Evolutionary conservation across 1,140 invertebrate species (phyloP), one percentile per base, ranked within the genome.

Genomic region (Sesamia nonagrioides): DNA sequence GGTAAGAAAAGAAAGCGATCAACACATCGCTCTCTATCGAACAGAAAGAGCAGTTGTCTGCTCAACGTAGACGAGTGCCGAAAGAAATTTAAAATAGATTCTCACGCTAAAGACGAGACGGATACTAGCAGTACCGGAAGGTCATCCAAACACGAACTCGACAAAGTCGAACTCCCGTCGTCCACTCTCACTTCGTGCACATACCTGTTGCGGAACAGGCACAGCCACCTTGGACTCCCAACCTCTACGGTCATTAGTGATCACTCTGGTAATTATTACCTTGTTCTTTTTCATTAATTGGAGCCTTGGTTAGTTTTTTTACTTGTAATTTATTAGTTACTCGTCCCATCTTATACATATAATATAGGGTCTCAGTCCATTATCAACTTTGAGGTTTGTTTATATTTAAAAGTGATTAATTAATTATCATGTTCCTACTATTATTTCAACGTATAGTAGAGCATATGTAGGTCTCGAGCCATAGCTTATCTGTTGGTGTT

Each of bases 1-100:
- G 94, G 91, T 17, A 94, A 94, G 69, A 95, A 94, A 83, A 91
- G 93, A 79, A 93, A 94, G 78, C 88, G 93, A 37, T 94, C 93
- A 6, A 78, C 89, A 18, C 91, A 92, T 87, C 90, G 91, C 21
- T 93, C 92, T n/a, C 79, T 93, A 50, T 92, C 93, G 58, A 88
- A 84, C 74, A 91, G 89, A 76, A 92, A 91, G 72, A 94, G 89
- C 74, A 91, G 85, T 81, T 89, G 83, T 73, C 81, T 92, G 60
- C 75, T 92, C 58, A 91, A 90, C 63, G 77, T 91, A 42, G 93
- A 93, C 48, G 90, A 90, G 79, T 90, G 84, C 82, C 90, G 79
- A 60, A 94, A 95, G 84, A 91, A 88, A 66, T 89, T 91, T 89
- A 95, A 93, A 88, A 89, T 90, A 87, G 92, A 93, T 81, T 74